Percentiles rank a stretch among this genome's conserved stretches.
Conservation (phyloP, 2,113 vertebrate genomes). For the Vulpes vulpes region DNA sequence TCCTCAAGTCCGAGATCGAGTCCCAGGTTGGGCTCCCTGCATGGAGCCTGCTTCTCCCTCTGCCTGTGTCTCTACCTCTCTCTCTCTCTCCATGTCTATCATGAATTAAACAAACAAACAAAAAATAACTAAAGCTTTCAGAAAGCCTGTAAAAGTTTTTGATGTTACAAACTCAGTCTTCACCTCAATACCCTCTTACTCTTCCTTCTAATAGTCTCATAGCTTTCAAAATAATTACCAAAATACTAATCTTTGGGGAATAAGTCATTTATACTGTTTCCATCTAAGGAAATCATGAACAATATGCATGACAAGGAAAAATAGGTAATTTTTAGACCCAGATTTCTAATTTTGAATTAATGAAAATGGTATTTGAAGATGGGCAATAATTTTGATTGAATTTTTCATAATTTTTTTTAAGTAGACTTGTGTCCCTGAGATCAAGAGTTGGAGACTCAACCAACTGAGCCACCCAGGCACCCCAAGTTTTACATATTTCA, state of each 20-base stretch:
- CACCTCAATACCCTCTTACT: neutral
- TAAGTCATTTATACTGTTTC: neutral
- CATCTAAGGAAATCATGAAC: conserved; percentile 3
- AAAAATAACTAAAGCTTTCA: neutral
- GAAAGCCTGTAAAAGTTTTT: neutral
- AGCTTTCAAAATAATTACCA: conserved; percentile 28
- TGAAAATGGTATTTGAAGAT: conserved; percentile 14
- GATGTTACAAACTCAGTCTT: neutral
- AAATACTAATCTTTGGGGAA: neutral
- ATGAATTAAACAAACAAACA: too few species aligned
- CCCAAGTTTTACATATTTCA: neutral
- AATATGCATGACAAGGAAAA: neutral
- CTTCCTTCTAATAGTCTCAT: neutral
- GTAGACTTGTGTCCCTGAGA: neutral
- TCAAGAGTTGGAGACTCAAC: neutral
- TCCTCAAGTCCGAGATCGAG: too few species aligned
- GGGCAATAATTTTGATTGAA: neutral
- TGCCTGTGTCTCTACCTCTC: too few species aligned
- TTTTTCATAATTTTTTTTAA: neutral
- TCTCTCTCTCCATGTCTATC: too few species aligned
- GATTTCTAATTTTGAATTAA: conserved; percentile 36
- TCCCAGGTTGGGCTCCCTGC: too few species aligned
- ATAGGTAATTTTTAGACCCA: neutral
- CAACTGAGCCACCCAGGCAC: neutral
- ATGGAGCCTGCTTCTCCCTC: too few species aligned